Base-by-base conservation (phyloP, 2,797 vertebrate species). In the Xyrichtys novacula region DNA sequence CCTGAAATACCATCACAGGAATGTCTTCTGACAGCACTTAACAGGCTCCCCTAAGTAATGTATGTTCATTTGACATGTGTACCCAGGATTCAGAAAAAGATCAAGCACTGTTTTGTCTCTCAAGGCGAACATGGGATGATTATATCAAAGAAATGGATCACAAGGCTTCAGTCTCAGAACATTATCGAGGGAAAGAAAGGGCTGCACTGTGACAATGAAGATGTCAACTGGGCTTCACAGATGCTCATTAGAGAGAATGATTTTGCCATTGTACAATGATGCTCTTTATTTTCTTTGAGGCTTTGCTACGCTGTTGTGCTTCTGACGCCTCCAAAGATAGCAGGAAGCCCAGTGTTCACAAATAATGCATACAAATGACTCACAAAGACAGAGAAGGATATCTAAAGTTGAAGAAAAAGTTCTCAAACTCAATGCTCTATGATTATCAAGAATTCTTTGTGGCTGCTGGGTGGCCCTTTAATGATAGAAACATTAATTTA, bases 241-340 rank as follows among this genome's bases (percentile, higher is more conserved):
- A 72, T 44, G 65, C 64, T 87, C 64, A 77, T 87, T 85, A 87
- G 70, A 61, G 65, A 80, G 80, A 84, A 81, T 65, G 48, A 84
- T 71, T 75, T 60, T 64, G 43, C 74, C 66, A 43, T 78, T 77
- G 17, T 49, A 72, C 71, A 70, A 60, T 28, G 5, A 59, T 50
- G 69, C 11, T 3, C 38, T 56, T 32, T 58, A 3, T 52, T 52
- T 50, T 71, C 46, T 84, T 78, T 75, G 57, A 83, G 56, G 69
- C 43, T 72, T 28, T 49, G 40, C 44, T 64, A 10, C 23, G 34
- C 29, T 49, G 40, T 47, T 63, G 40, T 12, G 17, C 28, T 53
- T 9, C 59, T 50, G 42, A 58, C 49, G 32, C 36, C 9, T 57
- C 40, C 39, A 20, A 55, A 49, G 19, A 38, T 9, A 38, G 34